A percentile compares a stretch with the other conserved stretches of the same genome.
phyloP scores from a whole-genome alignment of 2,797 vertebrate species.

The Microchirus variegatus region DNA sequence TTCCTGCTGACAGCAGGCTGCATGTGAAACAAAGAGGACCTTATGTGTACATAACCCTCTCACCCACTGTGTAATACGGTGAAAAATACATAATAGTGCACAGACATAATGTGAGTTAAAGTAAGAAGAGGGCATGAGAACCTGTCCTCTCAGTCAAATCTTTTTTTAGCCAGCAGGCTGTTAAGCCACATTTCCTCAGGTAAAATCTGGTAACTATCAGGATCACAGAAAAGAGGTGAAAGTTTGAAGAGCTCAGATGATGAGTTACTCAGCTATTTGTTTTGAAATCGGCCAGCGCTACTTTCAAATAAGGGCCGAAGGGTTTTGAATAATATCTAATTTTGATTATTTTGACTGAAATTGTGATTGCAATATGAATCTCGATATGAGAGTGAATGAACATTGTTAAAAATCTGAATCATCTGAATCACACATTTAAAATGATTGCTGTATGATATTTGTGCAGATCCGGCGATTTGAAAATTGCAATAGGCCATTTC shows the following conservation, averaged over 20 bases:
- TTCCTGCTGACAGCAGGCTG: slow-evolving; percentile 41
- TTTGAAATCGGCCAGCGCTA: too few species aligned
- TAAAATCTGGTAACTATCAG: slow-evolving; percentile 23
- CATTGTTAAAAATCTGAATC: too few species aligned
- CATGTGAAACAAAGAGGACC: slow-evolving; percentile 47
- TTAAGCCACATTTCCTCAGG: slow-evolving; percentile 8
- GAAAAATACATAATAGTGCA: slow-evolving; percentile 19
- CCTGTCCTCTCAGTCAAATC: slow-evolving; percentile 45
- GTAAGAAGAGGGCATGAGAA: slow-evolving; percentile 41
- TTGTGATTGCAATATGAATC: too few species aligned
- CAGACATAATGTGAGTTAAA: slow-evolving; percentile 35
- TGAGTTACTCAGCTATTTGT: too few species aligned
- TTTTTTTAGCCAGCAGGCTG: neutral
- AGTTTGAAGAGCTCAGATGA: slow-evolving; percentile 10
- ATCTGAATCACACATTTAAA: too few species aligned
- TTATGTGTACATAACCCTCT: slow-evolving; percentile 37
- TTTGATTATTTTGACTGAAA: too few species aligned
- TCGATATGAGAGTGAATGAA: too few species aligned
- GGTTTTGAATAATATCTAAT: too few species aligned
- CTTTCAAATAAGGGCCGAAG: too few species aligned
- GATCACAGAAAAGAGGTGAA: slow-evolving; percentile 9
- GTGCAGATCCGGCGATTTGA: too few species aligned
- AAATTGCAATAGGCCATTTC: too few species aligned
- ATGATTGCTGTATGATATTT: too few species aligned
- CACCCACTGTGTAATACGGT: slow-evolving; percentile 35